Percentiles rank a stretch among this genome's conserved stretches.
Evolutionary conservation across 2,113 vertebrate species (phyloP).

Genomic region (Illadopsis cleaveri): DNA sequence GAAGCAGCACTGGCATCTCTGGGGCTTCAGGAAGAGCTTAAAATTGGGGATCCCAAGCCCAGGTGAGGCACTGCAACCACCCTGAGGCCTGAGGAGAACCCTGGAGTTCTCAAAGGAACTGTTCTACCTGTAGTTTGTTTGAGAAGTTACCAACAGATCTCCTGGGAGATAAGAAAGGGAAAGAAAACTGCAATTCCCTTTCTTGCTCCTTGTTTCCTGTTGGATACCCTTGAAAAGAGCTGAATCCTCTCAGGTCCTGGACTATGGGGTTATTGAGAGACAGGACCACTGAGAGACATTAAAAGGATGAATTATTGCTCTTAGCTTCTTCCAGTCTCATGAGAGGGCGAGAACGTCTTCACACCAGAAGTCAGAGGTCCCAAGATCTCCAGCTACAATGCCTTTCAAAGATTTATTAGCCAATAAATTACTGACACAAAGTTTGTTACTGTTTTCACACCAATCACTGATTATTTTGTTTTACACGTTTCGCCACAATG

Average conservation of each 20-base stretch:
- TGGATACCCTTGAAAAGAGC: not conserved
- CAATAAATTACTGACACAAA: not conserved
- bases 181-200: not conserved
- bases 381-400: not conserved
- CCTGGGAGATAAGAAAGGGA: not conserved
- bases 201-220: not conserved
- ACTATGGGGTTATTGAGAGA: not conserved
- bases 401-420: not conserved
- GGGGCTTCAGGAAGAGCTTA: not conserved
- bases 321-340: not conserved
- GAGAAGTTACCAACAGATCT: not conserved
- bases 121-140: fast-evolving
- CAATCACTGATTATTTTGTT: not conserved
- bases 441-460: not conserved
- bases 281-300: not conserved
- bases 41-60: not conserved
- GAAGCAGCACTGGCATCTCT: not conserved
- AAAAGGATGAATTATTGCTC: not conserved
- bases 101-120: not conserved
- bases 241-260: not conserved
- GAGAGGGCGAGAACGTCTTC: not conserved
- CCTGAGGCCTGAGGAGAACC: not conserved
- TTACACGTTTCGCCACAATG: not conserved
- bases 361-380: not conserved
- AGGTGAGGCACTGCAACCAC: not conserved